A percentile compares a stretch with the other conserved stretches of the same genome.
phyloP scores from a whole-genome alignment of 35 echinoderm and acorn worm species.

The Ophiothrix spiculata region DNA sequence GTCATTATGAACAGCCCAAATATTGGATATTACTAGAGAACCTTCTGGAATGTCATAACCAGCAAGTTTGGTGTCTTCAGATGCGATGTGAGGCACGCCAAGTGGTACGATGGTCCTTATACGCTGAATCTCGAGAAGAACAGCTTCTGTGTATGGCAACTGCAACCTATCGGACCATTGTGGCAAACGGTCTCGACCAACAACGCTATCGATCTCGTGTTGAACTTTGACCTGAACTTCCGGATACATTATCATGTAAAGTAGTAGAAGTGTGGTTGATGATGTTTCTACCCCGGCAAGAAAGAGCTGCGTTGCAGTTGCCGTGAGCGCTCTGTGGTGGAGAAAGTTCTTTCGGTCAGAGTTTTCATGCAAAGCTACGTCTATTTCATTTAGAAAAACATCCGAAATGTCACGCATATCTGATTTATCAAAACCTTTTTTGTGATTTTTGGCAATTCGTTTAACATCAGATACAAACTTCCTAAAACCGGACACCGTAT shows the following conservation, averaged over 20 bases:
- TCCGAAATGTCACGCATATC: too few species aligned
- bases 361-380: too few species aligned
- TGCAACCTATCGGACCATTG: conserved; percentile 28
- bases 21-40: conserved; percentile 53
- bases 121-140: conserved; percentile 62
- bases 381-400: too few species aligned
- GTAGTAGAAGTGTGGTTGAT: conserved; percentile 48
- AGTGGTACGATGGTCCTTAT: conserved; percentile 39
- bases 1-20: conserved; percentile 40
- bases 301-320: conserved; percentile 49
- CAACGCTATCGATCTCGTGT: conserved; percentile 47
- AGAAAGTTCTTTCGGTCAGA: too few species aligned
- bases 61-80: conserved; percentile 30
- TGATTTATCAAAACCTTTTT: too few species aligned
- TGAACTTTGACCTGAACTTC: conserved; percentile 65
- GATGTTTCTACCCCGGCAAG: conserved; percentile 68
- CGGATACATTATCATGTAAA: conserved; percentile 74
- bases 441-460: too few species aligned
- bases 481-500: too few species aligned
- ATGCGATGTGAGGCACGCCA: conserved; percentile 46
- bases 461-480: too few species aligned
- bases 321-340: too few species aligned
- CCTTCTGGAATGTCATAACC: conserved; percentile 67
- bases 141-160: conserved; percentile 54
- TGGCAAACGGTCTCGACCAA: conserved; percentile 69